A percentile compares a stretch with the other conserved stretches of the same genome.
These are phyloP conservation scores for Cercocebus atys DNA, from an alignment of 2,113 vertebrate genomes.

Conservation along the genomic window DNA sequence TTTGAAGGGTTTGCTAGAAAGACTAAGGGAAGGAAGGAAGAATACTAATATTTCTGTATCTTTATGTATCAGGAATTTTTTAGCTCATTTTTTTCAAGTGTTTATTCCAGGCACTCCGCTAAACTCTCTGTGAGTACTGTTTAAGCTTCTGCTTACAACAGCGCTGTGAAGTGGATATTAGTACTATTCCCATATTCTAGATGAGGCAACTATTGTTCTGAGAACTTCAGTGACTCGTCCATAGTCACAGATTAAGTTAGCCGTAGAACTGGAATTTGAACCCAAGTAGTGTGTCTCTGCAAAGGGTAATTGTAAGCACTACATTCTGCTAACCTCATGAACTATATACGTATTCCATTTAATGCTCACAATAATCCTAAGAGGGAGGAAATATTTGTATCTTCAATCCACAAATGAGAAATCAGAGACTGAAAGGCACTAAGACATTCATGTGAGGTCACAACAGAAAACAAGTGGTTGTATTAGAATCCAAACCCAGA, in stretches of 20 bases:
- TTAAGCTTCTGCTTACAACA: neutral
- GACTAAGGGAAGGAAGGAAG: neutral
- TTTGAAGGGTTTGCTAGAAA: neutral
- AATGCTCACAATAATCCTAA: neutral
- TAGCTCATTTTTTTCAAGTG: neutral
- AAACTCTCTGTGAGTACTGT: neutral
- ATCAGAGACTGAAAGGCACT: neutral
- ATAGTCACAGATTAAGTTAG: neutral
- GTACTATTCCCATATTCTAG: neutral
- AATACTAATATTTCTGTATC: neutral
- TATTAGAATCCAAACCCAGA: neutral
- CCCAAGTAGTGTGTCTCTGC: neutral
- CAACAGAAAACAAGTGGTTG: neutral
- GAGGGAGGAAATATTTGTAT: neutral
- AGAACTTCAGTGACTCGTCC: neutral
- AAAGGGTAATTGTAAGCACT: neutral
- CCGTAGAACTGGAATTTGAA: neutral
- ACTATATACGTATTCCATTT: neutral
- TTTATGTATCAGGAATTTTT: neutral
- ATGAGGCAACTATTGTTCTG: neutral
- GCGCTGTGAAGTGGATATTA: neutral
- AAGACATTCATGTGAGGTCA: neutral
- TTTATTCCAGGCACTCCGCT: neutral
- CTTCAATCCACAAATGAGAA: neutral
- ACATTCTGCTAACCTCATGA: neutral